Base-by-base conservation (phyloP, 2,888 invertebrate species). In the Cylindroiulus punctatus region DNA sequence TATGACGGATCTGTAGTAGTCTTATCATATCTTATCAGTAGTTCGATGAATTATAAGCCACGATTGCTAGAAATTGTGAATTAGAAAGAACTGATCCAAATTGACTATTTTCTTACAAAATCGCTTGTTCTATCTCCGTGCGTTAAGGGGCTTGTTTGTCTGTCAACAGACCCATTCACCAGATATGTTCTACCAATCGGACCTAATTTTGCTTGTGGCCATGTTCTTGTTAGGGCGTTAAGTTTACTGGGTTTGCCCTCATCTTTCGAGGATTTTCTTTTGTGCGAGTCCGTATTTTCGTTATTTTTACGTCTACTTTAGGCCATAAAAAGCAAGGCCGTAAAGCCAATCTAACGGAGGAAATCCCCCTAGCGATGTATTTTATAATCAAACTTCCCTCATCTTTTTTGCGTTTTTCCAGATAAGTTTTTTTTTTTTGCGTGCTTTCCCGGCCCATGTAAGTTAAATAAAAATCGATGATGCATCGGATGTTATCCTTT, bases 311-410 rank as follows among this genome's bases (percentile, higher is more conserved):
- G 1, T 52, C 19, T 52, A 17, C n/a, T 52, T 10, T 1, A 12
- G n/a, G 17, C 52, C 19, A 52, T 19, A 17, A 52, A 52, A 52
- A 17, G 52, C n/a, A 52, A 52, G 17, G 52, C 52, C 52, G 17
- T 52, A 19, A 19, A 19, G 52, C 19, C 52, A 52, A 19, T 19
- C n/a, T 52, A n/a, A 52, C 52, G 4, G 52, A 19, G 52, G 52
- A 52, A 52, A 52, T 52, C 52, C 52, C 52, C 52, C n/a, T 52
- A 52, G 52, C 52, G 52, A n/a, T 52, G 52, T 52, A 52, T 52
- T 52, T 52, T 52, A 7, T 52, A 52, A 52, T 52, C 52, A 52
- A 52, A 52, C 52, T 52, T 52, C 3, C 19, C 12, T n/a, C 52
- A 52, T 52, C n/a, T 52, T 52, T 52, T 52, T 52, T 52, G 14